Evolutionary conservation across 2,888 invertebrate species (phyloP).

Genomic region (Thelaira solivaga): DNA sequence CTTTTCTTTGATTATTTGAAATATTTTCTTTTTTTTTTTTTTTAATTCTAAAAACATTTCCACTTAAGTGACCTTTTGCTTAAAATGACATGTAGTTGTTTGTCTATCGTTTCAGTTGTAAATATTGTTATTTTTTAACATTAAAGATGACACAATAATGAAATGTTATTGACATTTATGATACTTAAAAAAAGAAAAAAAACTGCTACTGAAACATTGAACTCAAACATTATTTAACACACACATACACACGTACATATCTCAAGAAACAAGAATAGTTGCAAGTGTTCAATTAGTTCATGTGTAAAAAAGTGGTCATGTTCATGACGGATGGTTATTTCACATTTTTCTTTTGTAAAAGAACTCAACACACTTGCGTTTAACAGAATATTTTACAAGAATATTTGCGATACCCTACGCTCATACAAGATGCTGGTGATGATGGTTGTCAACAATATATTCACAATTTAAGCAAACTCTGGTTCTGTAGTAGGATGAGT

Average conservation of each 20-base stretch:
- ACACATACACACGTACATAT: neutral
- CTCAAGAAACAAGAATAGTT: too few species aligned
- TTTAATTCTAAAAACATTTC: neutral
- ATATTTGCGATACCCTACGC: too few species aligned
- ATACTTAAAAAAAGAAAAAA: too few species aligned
- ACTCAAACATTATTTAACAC: constrained; percentile 2
- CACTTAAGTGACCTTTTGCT: neutral
- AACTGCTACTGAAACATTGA: constrained; percentile 37
- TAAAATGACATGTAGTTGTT: neutral
- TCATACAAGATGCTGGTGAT: too few species aligned
- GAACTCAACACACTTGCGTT: too few species aligned
- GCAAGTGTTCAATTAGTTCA: neutral
- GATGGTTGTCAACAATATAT: too few species aligned
- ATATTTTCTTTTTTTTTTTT: neutral
- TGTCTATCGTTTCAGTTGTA: neutral
- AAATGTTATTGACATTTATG: constrained; percentile 53
- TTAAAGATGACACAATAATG: constrained; percentile 1
- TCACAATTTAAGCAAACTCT: too few species aligned
- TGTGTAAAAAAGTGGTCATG: neutral
- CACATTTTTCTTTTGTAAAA: too few species aligned
- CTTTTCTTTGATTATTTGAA: too few species aligned
- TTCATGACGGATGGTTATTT: too few species aligned
- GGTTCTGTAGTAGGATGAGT: too few species aligned
- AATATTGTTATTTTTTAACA: constrained; percentile 10
- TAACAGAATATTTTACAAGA: too few species aligned